These are phyloP conservation scores for Falco novaeseelandiae DNA, from an alignment of 2,797 vertebrate genomes.

Conservation along the genomic window DNA sequence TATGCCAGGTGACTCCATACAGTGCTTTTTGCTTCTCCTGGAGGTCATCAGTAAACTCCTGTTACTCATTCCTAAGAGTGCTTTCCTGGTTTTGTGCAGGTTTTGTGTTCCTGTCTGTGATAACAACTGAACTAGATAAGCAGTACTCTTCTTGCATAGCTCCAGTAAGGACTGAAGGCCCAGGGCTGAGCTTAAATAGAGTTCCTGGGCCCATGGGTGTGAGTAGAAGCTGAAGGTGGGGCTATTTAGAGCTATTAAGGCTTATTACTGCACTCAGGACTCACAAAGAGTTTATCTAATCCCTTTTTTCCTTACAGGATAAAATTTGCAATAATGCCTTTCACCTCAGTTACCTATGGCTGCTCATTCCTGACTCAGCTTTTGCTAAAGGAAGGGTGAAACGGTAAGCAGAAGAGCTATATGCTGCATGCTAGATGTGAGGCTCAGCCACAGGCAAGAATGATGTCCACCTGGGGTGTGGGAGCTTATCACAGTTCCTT, in stretches of 20 bases:
- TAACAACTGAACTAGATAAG: background rate
- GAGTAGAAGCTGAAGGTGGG: background rate
- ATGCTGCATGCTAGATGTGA: background rate
- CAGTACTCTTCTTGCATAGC: background rate
- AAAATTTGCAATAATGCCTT: background rate
- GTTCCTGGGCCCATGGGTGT: background rate
- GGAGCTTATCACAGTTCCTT: background rate
- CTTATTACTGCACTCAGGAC: background rate
- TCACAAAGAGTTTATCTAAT: background rate
- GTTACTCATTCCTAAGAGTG: background rate
- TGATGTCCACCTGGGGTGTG: background rate
- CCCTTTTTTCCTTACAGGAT: background rate
- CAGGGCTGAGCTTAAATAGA: background rate
- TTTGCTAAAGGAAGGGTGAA: background rate
- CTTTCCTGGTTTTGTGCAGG: background rate
- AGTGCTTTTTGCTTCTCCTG: background rate
- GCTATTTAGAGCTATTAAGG: background rate
- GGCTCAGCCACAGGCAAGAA: background rate
- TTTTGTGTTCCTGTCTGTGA: background rate
- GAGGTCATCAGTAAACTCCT: background rate
- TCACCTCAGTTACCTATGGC: background rate
- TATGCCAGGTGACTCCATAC: background rate
- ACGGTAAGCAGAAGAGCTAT: background rate
- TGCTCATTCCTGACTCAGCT: background rate
- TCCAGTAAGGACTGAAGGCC: accelerated